A percentile compares a stretch with the other conserved stretches of the same genome.
phyloP scores from a whole-genome alignment of 2,797 vertebrate species.

The Hippoglossus hippoglossus region DNA sequence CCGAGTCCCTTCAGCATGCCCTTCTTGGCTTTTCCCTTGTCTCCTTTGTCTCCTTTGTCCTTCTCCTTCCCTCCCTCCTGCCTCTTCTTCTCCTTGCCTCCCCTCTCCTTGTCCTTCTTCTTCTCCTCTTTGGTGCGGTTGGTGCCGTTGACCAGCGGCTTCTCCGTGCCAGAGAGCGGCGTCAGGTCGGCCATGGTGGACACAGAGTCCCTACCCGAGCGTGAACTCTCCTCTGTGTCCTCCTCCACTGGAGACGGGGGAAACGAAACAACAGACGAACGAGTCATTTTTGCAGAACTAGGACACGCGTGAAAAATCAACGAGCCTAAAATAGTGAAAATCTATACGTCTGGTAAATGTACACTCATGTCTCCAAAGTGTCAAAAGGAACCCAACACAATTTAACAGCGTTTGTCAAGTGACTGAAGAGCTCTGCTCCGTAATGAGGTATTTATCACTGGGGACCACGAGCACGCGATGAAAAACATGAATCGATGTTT shows the following conservation, averaged over 20 bases:
- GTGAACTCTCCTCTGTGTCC: slow-evolving; percentile 95
- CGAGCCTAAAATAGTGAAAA: slow-evolving; percentile 5
- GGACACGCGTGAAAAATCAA: neutral
- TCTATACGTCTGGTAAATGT: slow-evolving; percentile 20
- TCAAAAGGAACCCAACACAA: neutral
- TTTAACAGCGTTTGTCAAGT: slow-evolving; percentile 27
- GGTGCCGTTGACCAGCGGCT: slow-evolving; percentile 80
- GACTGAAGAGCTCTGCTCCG: slow-evolving; percentile 23
- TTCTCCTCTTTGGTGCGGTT: slow-evolving; percentile 78
- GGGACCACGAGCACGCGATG: too few species aligned
- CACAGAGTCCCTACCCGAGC: slow-evolving; percentile 94
- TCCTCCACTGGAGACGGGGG: slow-evolving; percentile 77
- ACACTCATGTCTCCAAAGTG: slow-evolving; percentile 14
- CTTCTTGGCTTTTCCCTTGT: slow-evolving; percentile 93
- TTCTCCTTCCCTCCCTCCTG: slow-evolving; percentile 83
- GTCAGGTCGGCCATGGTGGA: slow-evolving; percentile 91
- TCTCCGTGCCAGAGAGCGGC: slow-evolving; percentile 71
- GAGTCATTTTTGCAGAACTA: neutral
- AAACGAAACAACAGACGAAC: neutral
- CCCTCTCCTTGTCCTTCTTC: slow-evolving; percentile 87
- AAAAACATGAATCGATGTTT: too few species aligned
- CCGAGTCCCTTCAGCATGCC: slow-evolving; percentile 95
- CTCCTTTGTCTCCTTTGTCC: slow-evolving; percentile 88
- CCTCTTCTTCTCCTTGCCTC: slow-evolving; percentile 86
- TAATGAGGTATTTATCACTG: slow-evolving; percentile 2